Evolutionary conservation across 1,140 invertebrate genomes (phyloP), one percentile per base, ranked within the genome.

Genomic region (Chymomyza costata): DNA sequence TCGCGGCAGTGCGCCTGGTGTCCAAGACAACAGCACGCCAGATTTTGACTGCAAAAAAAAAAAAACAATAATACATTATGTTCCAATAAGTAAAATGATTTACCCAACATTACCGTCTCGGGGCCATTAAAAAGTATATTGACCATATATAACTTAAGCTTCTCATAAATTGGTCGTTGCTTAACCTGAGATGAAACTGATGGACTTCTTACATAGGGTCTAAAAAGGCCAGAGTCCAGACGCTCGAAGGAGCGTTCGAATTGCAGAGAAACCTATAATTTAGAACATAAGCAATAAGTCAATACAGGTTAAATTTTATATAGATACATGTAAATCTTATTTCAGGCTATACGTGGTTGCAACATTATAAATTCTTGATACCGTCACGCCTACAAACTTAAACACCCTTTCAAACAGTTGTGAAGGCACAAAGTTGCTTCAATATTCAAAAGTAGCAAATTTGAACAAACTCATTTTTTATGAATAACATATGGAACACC

Each of bases 11-110:
- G 65, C 54, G 21, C 69, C 61, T 0, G 83, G 78, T 0, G 62
- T 64, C 83, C 83, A 85, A 34, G 69, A 56, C 3, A 85, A 40
- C 1, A 69, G 43, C 7, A 85, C n/a, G 6, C 83, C 83, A 10
- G 37, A 54, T 16, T 49, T 61, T 0, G 13, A 34, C 57, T 67
- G 30, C 2, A 52, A 59, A 10, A 15, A 6, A 17, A 15, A 14
- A 15, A 19, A 13, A 5, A n/a, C 11, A 19, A 6, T 25, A 10
- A 50, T 31, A 3, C 15, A 44, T 17, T 52, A 37, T n/a, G n/a
- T n/a, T n/a, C n/a, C n/a, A n/a, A n/a, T n/a, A n/a, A n/a, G n/a
- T n/a, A 16, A 45, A 30, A 52, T 25, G n/a, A 2, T 1, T 11
- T 25, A 5, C n/a, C n/a, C n/a, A 19, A 34, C 19, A 35, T 8